Percentiles rank a stretch among this genome's conserved stretches.
phyloP scores from a whole-genome alignment of 2,888 invertebrate genomes.

The Nomada ferruginata region DNA sequence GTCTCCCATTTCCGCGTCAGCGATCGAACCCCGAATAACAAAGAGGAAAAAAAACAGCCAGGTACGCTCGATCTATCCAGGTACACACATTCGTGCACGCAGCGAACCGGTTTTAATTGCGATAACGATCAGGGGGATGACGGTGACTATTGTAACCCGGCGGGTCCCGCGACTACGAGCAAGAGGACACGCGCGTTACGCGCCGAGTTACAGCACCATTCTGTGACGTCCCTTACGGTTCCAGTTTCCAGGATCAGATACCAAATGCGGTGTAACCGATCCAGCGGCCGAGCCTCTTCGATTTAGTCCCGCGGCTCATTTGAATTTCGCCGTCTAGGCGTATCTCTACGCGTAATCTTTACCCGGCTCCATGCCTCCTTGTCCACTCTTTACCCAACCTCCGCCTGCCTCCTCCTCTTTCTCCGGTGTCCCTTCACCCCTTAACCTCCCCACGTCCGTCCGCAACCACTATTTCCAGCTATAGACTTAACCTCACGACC shows the following conservation, averaged over 20 bases:
- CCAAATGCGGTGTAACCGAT: slow-evolving; percentile 77
- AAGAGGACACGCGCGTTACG: slow-evolving; percentile 60
- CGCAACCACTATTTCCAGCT: slow-evolving; percentile 61
- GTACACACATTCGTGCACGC: slow-evolving; percentile 6
- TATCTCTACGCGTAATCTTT: slow-evolving; percentile 65
- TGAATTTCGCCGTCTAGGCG: slow-evolving; percentile 76
- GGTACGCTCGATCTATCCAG: background rate
- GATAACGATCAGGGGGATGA: slow-evolving; percentile 64
- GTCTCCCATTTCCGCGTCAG: background rate
- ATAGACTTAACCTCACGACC: slow-evolving; percentile 73
- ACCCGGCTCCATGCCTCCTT: slow-evolving; percentile 4
- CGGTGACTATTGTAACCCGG: slow-evolving; percentile 59
- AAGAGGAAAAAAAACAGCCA: slow-evolving; percentile 9
- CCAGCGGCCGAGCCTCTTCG: slow-evolving; percentile 71
- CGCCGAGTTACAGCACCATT: slow-evolving; percentile 63
- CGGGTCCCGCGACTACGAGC: slow-evolving; percentile 39
- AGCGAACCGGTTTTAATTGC: slow-evolving; percentile 66
- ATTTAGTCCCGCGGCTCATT: slow-evolving; percentile 74
- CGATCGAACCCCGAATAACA: background rate
- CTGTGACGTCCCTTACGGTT: slow-evolving; percentile 63
- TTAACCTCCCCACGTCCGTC: slow-evolving; percentile 15
- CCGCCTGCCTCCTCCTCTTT: slow-evolving; percentile 9
- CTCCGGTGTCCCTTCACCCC: slow-evolving; percentile 1
- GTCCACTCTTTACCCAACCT: background rate
- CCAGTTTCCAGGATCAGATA: slow-evolving; percentile 74